These are phyloP conservation scores for Hystrix cristata DNA, from an alignment of 2,113 vertebrate species.

Conservation along the genomic window DNA sequence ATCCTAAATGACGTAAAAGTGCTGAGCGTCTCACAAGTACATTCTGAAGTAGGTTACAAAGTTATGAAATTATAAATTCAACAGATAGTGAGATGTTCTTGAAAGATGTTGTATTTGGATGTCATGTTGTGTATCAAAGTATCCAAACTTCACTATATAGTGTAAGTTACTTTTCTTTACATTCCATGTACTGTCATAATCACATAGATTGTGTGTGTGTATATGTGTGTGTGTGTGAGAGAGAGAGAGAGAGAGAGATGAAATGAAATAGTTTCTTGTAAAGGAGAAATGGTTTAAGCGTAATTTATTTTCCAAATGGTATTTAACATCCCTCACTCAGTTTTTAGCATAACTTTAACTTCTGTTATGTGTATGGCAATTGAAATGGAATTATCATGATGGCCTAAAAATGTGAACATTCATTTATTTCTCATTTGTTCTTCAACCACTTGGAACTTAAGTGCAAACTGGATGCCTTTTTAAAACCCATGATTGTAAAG, in stretches of 20 bases:
- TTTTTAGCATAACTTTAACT: slow-evolving; percentile 54
- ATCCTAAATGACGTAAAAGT: background rate
- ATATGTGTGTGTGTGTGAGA: background rate
- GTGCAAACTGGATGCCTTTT: slow-evolving; percentile 62
- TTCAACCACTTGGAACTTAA: slow-evolving; percentile 63
- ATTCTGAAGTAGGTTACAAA: background rate
- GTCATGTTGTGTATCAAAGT: background rate
- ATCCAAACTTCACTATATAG: background rate
- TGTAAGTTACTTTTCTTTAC: background rate
- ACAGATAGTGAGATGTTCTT: background rate
- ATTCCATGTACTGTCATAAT: background rate
- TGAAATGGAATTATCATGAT: slow-evolving; percentile 58
- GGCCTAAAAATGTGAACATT: slow-evolving; percentile 53
- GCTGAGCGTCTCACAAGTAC: background rate
- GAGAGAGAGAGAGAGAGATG: background rate
- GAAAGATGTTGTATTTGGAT: background rate
- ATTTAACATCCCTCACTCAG: slow-evolving; percentile 15
- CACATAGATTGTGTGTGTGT: background rate
- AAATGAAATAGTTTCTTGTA: background rate
- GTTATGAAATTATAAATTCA: background rate
- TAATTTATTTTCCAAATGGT: slow-evolving; percentile 33
- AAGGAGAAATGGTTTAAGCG: background rate
- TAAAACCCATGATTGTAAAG: slow-evolving; percentile 44
- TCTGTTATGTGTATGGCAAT: slow-evolving; percentile 46
- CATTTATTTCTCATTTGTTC: slow-evolving; percentile 73